A percentile compares a stretch with the other conserved stretches of the same genome.
These are phyloP conservation scores for Leuciscus idus DNA, from an alignment of 2,113 vertebrate genomes.

Conservation along the genomic window DNA sequence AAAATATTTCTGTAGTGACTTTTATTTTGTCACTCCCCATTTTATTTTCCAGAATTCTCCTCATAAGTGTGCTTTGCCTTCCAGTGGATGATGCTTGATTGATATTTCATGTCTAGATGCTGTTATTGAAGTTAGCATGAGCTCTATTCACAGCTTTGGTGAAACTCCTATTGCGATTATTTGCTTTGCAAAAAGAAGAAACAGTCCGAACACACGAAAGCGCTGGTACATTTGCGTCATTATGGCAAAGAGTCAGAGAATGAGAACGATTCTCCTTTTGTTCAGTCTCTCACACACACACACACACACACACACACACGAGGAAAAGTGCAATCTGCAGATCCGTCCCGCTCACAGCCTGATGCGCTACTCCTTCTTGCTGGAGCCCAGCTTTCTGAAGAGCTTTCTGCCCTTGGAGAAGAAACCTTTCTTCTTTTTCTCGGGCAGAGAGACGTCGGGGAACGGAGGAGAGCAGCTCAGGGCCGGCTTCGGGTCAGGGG, in stretches of 20 bases:
- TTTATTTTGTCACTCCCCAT: not conserved
- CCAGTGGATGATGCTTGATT: not conserved
- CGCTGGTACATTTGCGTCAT: not conserved
- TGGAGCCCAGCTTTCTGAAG: conserved; percentile 87
- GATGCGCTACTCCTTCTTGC: conserved; percentile 82
- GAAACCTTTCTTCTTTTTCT: conserved; percentile 85
- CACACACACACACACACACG: not conserved
- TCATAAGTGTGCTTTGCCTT: conserved; percentile 21
- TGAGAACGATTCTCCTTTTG: not conserved
- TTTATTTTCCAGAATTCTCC: conserved; percentile 12
- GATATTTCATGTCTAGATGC: not conserved
- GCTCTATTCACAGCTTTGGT: conserved; percentile 24
- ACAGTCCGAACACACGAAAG: not conserved
- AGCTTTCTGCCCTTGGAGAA: conserved; percentile 91
- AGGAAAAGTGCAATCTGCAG: conserved; percentile 53
- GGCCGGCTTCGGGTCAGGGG: not conserved
- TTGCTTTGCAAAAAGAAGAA: not conserved
- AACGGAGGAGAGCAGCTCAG: not conserved
- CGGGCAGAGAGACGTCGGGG: conserved; percentile 38
- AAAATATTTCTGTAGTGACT: not conserved
- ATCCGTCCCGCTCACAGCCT: conserved; percentile 11
- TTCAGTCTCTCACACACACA: not conserved
- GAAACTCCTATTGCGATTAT: not conserved
- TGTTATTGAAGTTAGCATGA: not conserved
- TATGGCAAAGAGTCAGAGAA: not conserved